Percentiles rank a stretch among this genome's conserved stretches.
phyloP scores from a whole-genome alignment of 2,888 invertebrate species.

The Crepidodera aurea region DNA sequence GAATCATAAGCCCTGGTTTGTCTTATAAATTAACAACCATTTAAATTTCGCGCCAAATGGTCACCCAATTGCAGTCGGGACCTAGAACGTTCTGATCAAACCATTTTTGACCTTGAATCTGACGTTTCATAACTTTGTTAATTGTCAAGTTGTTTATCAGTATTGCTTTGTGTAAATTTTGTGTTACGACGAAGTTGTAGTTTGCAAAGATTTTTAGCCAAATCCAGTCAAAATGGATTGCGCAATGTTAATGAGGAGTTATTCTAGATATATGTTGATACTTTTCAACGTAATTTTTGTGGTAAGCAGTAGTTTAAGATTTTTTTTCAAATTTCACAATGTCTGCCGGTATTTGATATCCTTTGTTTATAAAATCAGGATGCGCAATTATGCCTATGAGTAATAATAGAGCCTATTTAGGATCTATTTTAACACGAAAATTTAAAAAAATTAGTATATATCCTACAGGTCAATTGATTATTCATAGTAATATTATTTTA shows the following conservation, averaged over 20 bases:
- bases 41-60: too few species aligned
- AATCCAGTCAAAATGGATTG: slow-evolving; percentile 44
- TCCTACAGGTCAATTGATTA: too few species aligned
- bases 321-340: background rate
- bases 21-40: too few species aligned
- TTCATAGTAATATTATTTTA: too few species aligned
- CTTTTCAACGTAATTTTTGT: slow-evolving; percentile 85
- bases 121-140: background rate
- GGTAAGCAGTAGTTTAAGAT: slow-evolving; percentile 68
- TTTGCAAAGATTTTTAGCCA: background rate
- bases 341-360: slow-evolving; percentile 12
- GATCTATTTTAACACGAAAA: too few species aligned
- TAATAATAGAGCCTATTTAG: too few species aligned
- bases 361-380: slow-evolving; percentile 3
- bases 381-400: too few species aligned
- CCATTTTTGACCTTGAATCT: background rate
- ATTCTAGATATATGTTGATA: slow-evolving; percentile 73
- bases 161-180: background rate
- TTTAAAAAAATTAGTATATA: too few species aligned
- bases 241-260: slow-evolving; percentile 55
- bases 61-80: too few species aligned
- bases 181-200: background rate
- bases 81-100: too few species aligned
- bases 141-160: slow-evolving; percentile 3
- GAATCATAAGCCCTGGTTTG: too few species aligned